Base-by-base conservation (phyloP, 2,888 invertebrate genomes). In the Yponomeuta malinellus region DNA sequence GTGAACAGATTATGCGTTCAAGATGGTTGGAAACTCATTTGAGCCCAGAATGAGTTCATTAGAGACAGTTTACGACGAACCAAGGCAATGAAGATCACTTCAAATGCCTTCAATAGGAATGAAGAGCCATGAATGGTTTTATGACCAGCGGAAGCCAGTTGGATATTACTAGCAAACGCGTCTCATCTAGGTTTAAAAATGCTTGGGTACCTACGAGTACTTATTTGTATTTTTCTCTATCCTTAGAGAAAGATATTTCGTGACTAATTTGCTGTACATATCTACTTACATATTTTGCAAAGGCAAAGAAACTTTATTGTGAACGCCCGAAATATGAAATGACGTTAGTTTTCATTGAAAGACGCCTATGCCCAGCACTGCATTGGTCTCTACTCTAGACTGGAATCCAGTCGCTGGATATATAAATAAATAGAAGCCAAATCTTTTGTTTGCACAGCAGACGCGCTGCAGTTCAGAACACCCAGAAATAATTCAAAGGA, bases 61-160 rank as follows among this genome's bases (percentile, higher is more conserved):
- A 65, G 65, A 33, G 33, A 65, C 10, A 65, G 65, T 31, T 65
- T 65, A 29, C 65, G 65, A 65, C 29, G 4, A 65, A 15, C 52
- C 33, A 65, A 31, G 65, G 29, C 65, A 31, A 59, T 59, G 52
- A 59, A 59, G 52, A 59, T 15, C 3, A 15, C 15, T 59, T 59
- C 52, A 15, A 59, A 15, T 12, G 52, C 15, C 52, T 59, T 8
- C 43, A 43, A 5, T 8, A 1, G 43, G 9, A 31, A 65, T 29
- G 65, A 65, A 29, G 10, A 65, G 33, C 12, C 15, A 65, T 23
- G 65, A 65, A 65, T 33, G 29, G 31, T 64, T 64, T 64, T 64
- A 31, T 65, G 33, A 12, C 31, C n/a, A 65, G 8, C n/a, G 33
- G 29, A 65, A 65, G 9, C 65, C 10, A 33, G 1, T 31, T 9